A percentile compares a stretch with the other conserved stretches of the same genome.
Evolutionary conservation across 2,888 invertebrate species (phyloP).

Genomic region (Epinotia brunnichana): DNA sequence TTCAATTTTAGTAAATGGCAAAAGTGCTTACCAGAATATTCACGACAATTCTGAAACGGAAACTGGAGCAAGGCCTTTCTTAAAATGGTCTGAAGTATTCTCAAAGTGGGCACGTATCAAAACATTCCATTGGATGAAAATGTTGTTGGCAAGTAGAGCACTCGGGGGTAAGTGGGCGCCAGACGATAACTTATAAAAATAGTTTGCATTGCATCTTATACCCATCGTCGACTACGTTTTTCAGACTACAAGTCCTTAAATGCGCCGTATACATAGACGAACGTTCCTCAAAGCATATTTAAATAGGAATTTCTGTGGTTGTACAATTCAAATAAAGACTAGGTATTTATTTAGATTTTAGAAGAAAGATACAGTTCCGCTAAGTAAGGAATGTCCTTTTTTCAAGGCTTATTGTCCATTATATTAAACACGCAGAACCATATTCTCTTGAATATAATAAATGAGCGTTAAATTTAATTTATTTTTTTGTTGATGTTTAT

Average conservation of each 20-base stretch:
- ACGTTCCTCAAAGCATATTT: background rate
- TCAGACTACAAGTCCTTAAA: background rate
- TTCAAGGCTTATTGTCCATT: too few relatives aligned
- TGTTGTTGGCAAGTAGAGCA: background rate
- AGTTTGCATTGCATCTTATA: conserved; percentile 19
- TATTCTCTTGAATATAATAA: too few relatives aligned
- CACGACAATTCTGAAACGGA: conserved; percentile 3
- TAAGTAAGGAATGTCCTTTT: too few relatives aligned
- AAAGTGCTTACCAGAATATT: background rate
- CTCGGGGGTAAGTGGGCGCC: conserved; percentile 17
- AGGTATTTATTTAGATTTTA: too few relatives aligned
- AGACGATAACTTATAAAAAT: conserved; percentile 20
- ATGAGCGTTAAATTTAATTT: too few relatives aligned
- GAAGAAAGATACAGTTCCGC: too few relatives aligned
- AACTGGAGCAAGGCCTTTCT: conserved; percentile 7
- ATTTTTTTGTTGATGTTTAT: too few relatives aligned
- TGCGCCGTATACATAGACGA: background rate
- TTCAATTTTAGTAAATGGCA: background rate
- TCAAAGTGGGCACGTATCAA: conserved; percentile 21
- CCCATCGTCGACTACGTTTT: background rate
- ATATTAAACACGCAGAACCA: too few relatives aligned
- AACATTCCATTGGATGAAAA: conserved; percentile 17
- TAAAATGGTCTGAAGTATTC: conserved; percentile 12
- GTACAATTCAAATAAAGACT: too few relatives aligned
- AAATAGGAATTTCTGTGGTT: background rate